These are phyloP conservation scores for Eptesicus fuscus DNA, from an alignment of 2,113 vertebrate species.

Conservation along the genomic window DNA sequence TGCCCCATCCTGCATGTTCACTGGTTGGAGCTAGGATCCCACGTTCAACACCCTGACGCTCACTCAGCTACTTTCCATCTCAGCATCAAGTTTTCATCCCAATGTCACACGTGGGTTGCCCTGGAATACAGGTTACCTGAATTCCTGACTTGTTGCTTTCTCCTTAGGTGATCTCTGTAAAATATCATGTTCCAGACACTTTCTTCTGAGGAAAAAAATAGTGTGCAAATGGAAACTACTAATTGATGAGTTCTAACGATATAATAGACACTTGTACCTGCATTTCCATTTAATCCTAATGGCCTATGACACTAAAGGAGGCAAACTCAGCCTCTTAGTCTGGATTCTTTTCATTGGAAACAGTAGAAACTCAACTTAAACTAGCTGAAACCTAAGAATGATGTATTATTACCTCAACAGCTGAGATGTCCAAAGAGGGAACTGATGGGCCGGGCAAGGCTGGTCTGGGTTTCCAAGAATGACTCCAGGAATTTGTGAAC, in stretches of 20 bases:
- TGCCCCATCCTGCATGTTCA: neutral
- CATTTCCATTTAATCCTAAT: neutral
- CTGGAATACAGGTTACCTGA: neutral
- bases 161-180: neutral
- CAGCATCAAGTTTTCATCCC: neutral
- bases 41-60: neutral
- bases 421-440: neutral
- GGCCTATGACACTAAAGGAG: neutral
- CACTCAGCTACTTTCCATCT: neutral
- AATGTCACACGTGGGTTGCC: neutral
- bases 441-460: neutral
- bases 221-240: neutral
- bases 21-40: neutral
- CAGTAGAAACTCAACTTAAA: neutral
- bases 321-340: neutral
- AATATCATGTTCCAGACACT: neutral
- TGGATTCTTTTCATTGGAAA: neutral
- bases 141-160: neutral
- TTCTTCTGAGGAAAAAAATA: neutral
- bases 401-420: neutral
- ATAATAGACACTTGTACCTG: neutral
- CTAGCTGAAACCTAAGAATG: neutral
- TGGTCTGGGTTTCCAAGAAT: neutral
- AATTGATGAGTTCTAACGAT: neutral
- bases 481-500: neutral